These are phyloP conservation scores for Odontomyia ornata DNA, from an alignment of 2,888 invertebrate species.

Conservation along the genomic window DNA sequence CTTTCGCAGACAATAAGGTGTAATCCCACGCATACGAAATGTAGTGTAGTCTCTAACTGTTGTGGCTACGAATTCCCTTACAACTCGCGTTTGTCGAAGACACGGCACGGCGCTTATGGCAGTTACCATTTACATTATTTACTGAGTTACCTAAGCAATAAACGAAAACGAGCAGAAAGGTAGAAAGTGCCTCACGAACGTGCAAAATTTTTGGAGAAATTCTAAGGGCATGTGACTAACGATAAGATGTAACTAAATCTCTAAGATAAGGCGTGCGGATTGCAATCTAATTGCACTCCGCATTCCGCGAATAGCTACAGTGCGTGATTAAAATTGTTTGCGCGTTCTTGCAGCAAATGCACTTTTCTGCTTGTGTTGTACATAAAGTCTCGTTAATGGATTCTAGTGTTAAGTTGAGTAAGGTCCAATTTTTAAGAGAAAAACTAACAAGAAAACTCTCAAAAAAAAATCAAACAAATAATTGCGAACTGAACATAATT, in stretches of 20 bases:
- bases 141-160: conserved; percentile 20
- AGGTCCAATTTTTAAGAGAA: conserved; percentile 16
- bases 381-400: conserved; percentile 9
- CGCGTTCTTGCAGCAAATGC: background rate
- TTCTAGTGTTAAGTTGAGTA: background rate
- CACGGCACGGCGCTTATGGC: conserved; percentile 12
- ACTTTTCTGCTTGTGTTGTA: conserved; percentile 21
- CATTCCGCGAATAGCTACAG: background rate
- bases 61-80: background rate
- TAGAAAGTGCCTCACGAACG: conserved; percentile 25
- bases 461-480: conserved; percentile 28
- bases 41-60: background rate
- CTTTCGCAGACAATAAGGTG: conserved; percentile 18
- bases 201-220: conserved; percentile 29
- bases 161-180: conserved; percentile 17
- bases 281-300: no score
- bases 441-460: conserved; percentile 21
- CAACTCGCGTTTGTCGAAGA: background rate
- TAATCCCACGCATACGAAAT: conserved; percentile 13
- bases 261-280: no score
- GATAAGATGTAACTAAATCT: no score
- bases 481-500: conserved; percentile 23
- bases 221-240: conserved; percentile 15
- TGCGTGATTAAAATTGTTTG: conserved; percentile 27
- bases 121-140: conserved; percentile 38